Evolutionary conservation across 2,113 vertebrate species (phyloP).

Genomic region (Pseudonaja textilis): DNA sequence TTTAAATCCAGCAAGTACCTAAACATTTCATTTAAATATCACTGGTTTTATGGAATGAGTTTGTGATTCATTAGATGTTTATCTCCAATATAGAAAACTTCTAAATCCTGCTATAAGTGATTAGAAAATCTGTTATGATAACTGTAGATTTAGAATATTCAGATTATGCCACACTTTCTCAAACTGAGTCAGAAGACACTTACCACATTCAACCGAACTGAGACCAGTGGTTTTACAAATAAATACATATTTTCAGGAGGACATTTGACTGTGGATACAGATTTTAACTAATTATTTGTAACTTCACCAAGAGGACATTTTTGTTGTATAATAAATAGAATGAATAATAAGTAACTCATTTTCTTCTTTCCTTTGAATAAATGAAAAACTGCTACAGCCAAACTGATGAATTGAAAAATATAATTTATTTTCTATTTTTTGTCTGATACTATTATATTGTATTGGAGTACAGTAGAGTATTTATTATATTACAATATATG

Average conservation of each 20-base stretch:
- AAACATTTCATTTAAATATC: conserved; percentile 2
- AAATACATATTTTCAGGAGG: background rate
- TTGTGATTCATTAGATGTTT: background rate
- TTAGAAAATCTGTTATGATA: background rate
- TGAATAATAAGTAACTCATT: no score
- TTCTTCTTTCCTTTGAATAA: no score
- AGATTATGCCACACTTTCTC: background rate
- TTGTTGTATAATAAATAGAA: no score
- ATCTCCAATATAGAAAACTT: background rate
- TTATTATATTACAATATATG: no score
- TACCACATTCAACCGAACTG: background rate
- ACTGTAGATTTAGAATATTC: background rate
- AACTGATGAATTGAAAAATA: no score
- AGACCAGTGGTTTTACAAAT: background rate
- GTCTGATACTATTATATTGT: no score
- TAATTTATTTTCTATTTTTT: no score
- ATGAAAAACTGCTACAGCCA: no score
- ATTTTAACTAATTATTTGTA: no score
- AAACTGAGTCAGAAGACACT: background rate
- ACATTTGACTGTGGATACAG: no score
- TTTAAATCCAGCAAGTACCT: conserved; percentile 11
- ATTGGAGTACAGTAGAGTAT: no score
- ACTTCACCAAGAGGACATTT: no score
- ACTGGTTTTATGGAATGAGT: background rate
- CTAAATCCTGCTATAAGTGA: background rate